Evolutionary conservation across 1,140 invertebrate genomes (phyloP).

Genomic region (Drosophila nannoptera): DNA sequence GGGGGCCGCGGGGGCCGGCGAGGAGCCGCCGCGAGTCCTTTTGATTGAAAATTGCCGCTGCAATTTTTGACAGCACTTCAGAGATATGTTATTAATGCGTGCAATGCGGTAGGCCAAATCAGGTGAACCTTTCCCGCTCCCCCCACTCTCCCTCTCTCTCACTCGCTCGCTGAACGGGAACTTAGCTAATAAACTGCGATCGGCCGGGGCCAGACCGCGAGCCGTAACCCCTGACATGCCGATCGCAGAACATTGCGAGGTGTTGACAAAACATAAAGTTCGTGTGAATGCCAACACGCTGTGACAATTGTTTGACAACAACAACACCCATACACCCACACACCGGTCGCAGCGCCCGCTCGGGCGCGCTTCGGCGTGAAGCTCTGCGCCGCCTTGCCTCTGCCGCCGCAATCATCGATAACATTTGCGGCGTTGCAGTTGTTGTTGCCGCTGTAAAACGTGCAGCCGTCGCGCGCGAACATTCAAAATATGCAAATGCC

Average conservation of each 20-base stretch:
- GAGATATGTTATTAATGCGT: slow-evolving; percentile 49
- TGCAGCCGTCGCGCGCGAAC: slow-evolving; percentile 66
- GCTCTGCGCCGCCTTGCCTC: slow-evolving; percentile 15
- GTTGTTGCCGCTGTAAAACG: slow-evolving; percentile 60
- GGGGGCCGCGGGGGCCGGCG: slow-evolving; percentile 19
- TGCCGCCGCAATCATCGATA: slow-evolving; percentile 54
- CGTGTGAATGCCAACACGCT: slow-evolving; percentile 78
- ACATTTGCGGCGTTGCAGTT: slow-evolving; percentile 48
- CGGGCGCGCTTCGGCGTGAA: not conserved
- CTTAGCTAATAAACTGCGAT: slow-evolving; percentile 10
- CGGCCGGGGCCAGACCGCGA: slow-evolving; percentile 1
- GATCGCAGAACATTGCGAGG: slow-evolving; percentile 43
- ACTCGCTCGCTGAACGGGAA: not conserved
- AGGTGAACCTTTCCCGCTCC: no score
- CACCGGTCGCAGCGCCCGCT: not conserved
- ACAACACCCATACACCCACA: slow-evolving; percentile 27
- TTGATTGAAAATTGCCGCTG: slow-evolving; percentile 58
- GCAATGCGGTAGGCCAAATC: slow-evolving; percentile 64
- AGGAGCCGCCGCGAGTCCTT: slow-evolving; percentile 11
- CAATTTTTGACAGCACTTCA: slow-evolving; percentile 62
- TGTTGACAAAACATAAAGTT: slow-evolving; percentile 78
- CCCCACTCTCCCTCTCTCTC: not conserved
- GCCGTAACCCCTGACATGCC: slow-evolving; percentile 38
- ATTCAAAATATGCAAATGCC: slow-evolving; percentile 74
- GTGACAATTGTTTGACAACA: slow-evolving; percentile 76